These are phyloP conservation scores for Diplodus sargus DNA, from an alignment of 2,797 vertebrate genomes.

Conservation along the genomic window DNA sequence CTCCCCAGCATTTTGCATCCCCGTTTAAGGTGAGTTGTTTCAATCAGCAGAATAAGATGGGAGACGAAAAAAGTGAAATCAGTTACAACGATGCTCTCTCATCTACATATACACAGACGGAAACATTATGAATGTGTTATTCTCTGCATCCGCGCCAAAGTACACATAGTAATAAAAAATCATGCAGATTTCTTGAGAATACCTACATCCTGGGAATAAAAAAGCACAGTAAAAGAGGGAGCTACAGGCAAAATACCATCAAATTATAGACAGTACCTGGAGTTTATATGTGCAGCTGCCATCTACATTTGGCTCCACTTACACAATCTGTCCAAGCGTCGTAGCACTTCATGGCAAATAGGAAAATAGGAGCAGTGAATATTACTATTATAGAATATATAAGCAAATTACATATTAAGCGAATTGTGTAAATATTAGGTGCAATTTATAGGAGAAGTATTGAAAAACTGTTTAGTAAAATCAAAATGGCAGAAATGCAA, in stretches of 20 bases:
- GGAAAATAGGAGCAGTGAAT: neutral
- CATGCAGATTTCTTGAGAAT: neutral
- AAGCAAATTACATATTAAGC: neutral
- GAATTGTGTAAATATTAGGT: neutral
- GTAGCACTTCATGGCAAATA: neutral
- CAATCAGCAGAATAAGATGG: neutral
- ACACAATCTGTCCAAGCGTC: neutral
- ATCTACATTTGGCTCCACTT: neutral
- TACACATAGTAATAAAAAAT: neutral
- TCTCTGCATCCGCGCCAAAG: neutral
- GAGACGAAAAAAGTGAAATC: neutral
- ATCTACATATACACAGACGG: neutral
- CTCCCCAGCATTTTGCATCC: conserved; percentile 6
- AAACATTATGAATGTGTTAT: neutral
- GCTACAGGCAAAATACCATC: neutral
- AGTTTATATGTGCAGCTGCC: neutral
- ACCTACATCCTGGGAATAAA: neutral
- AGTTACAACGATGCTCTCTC: neutral
- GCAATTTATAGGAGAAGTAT: too few relatives aligned
- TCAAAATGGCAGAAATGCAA: neutral
- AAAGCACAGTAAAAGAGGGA: neutral
- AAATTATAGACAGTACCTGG: neutral
- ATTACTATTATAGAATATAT: neutral
- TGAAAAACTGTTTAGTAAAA: neutral
- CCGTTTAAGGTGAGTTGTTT: neutral